phyloP scores from a whole-genome alignment of 2,888 invertebrate genomes.

The Cephus pygmeus region DNA sequence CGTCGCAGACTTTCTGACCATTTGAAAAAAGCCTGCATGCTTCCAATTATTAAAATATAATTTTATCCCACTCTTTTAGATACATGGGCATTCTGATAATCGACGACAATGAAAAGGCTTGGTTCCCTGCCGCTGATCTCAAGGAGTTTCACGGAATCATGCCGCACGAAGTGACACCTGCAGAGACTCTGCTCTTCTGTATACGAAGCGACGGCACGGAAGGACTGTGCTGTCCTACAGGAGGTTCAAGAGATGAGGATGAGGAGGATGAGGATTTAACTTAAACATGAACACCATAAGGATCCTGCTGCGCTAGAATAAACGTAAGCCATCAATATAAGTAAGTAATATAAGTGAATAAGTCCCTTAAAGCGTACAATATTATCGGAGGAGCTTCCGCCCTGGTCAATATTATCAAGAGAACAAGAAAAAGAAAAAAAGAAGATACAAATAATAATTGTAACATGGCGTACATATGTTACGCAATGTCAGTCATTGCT shows the following conservation, averaged over 20 bases:
- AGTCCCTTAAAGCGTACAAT: neutral
- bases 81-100: constrained; percentile 82
- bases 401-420: neutral
- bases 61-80: constrained; percentile 65
- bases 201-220: constrained; percentile 86
- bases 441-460: neutral
- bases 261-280: constrained; percentile 58
- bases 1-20: neutral
- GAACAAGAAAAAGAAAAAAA: neutral
- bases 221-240: constrained; percentile 83
- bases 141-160: constrained; percentile 91
- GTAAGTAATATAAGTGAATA: neutral
- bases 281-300: constrained; percentile 38
- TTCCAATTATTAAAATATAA: neutral
- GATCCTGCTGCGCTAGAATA: neutral
- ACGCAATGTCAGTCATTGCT: neutral
- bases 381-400: neutral
- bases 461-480: neutral
- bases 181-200: constrained; percentile 85
- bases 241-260: constrained; percentile 70
- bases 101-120: constrained; percentile 89
- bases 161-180: constrained; percentile 81
- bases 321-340: neutral
- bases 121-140: constrained; percentile 91
- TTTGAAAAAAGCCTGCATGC: neutral